Percentiles rank a stretch among this genome's conserved stretches.
These are phyloP conservation scores for Megaceryle torquata DNA, from an alignment of 2,113 vertebrate species.

Conservation along the genomic window DNA sequence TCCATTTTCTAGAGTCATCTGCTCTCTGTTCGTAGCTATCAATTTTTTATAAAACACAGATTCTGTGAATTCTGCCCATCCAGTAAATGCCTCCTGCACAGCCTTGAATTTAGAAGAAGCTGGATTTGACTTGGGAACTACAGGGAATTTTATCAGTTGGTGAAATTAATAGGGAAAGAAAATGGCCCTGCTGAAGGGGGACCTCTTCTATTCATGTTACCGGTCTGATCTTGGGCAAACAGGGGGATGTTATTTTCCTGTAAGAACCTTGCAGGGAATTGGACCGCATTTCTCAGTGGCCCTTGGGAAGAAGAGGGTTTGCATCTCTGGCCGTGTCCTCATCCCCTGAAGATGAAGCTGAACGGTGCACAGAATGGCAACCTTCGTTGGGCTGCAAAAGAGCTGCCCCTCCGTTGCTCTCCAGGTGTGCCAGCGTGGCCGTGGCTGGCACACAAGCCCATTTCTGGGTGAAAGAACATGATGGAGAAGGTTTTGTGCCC, in stretches of 20 bases:
- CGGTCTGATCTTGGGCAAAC: not conserved
- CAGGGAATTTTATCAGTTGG: not conserved
- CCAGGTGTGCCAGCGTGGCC: fast-evolving
- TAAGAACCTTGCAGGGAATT: not conserved
- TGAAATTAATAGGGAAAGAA: not conserved
- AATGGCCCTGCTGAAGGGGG: not conserved
- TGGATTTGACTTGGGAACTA: not conserved
- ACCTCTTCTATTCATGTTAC: not conserved
- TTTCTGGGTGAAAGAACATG: not conserved
- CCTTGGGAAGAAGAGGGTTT: not conserved
- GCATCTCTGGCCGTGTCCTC: not conserved
- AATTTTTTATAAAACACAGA: not conserved
- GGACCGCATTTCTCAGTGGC: not conserved
- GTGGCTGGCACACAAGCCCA: not conserved
- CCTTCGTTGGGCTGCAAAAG: fast-evolving
- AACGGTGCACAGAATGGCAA: not conserved
- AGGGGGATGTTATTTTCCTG: not conserved
- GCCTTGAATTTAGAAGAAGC: not conserved
- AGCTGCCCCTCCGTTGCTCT: fast-evolving
- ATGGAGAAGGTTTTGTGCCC: not conserved
- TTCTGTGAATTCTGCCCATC: not conserved
- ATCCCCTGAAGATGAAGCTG: not conserved
- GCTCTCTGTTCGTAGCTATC: not conserved
- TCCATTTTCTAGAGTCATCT: not conserved
- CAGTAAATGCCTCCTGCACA: not conserved